phyloP scores from a whole-genome alignment of 2,888 invertebrate species.

The Amorpha juglandis region DNA sequence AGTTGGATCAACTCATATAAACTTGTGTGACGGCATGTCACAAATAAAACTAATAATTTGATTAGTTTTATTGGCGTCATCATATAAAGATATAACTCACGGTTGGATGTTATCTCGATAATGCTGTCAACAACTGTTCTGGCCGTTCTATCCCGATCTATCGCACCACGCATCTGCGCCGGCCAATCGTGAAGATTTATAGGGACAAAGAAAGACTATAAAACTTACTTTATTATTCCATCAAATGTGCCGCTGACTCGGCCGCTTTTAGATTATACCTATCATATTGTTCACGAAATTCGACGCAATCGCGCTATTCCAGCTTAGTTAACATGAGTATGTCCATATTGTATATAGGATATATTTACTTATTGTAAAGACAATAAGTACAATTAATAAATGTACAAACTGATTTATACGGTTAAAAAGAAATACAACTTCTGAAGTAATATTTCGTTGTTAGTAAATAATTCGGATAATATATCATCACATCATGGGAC shows the following conservation, averaged over 20 bases:
- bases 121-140: constrained; percentile 51
- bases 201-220: constrained; percentile 62
- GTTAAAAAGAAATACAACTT: no score
- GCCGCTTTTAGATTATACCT: constrained; percentile 44
- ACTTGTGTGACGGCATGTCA: neutral
- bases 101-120: constrained; percentile 45
- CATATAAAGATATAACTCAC: constrained; percentile 39
- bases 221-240: constrained; percentile 73
- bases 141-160: constrained; percentile 36
- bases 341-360: no score
- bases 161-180: constrained; percentile 58
- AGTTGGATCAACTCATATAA: neutral
- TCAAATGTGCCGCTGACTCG: constrained; percentile 59
- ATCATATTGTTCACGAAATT: constrained; percentile 9
- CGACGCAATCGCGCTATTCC: neutral
- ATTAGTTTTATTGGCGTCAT: constrained; percentile 30
- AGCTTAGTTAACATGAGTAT: neutral
- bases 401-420: no score
- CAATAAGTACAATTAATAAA: no score
- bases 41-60: neutral
- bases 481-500: no score
- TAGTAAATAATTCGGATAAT: no score
- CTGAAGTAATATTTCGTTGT: no score
- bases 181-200: constrained; percentile 61
- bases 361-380: no score